A percentile compares a stretch with the other conserved stretches of the same genome.
Evolutionary conservation across 2,888 invertebrate species (phyloP).

Genomic region (Protonemura montana): DNA sequence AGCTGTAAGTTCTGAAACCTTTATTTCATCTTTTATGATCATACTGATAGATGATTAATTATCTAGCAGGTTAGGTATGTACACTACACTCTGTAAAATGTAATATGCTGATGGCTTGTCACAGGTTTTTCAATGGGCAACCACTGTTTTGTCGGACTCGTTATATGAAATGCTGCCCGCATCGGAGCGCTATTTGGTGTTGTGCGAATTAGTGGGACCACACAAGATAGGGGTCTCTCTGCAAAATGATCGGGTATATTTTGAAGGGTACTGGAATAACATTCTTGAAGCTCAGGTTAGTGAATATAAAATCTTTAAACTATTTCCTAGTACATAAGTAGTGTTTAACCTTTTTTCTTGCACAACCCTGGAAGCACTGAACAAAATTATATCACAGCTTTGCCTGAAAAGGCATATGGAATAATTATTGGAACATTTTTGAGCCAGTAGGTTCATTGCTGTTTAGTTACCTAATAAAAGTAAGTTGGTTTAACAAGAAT

Average conservation of each 20-base stretch:
- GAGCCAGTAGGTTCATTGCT: background rate
- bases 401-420: background rate
- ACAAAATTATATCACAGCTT: no score
- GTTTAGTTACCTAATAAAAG: background rate
- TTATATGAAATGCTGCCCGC: background rate
- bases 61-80: no score
- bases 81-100: no score
- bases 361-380: no score
- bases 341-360: no score
- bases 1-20: no score
- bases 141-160: constrained; percentile 2
- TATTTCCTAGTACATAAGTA: no score
- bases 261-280: constrained; percentile 8
- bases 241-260: constrained; percentile 13
- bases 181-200: background rate
- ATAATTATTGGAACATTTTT: background rate
- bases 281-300: constrained; percentile 19
- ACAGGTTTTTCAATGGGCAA: constrained; percentile 29
- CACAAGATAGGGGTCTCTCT: background rate
- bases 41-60: no score
- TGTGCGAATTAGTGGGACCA: background rate
- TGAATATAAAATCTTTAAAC: background rate
- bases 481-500: background rate
- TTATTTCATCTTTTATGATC: no score
- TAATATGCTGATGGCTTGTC: no score